Evolutionary conservation across 2,113 vertebrate genomes (phyloP).

Genomic region (Ramphastos sulfuratus): DNA sequence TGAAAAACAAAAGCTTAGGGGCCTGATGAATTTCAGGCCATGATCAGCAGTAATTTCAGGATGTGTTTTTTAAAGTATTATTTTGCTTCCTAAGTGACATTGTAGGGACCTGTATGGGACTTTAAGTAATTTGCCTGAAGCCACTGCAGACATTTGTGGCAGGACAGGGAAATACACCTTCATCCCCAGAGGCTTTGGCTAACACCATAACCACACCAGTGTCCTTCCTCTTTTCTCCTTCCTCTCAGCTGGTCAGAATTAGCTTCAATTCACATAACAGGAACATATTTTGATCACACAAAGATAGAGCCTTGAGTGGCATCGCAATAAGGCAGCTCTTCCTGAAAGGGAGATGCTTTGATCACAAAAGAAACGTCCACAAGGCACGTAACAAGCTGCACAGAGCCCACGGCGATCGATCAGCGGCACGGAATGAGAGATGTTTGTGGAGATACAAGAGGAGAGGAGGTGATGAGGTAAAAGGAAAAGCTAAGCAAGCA

Average conservation of each 20-base stretch:
- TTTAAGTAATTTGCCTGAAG: slow-evolving; percentile 11
- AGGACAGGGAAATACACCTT: slow-evolving; percentile 28
- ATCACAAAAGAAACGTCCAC: neutral
- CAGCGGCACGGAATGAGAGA: neutral
- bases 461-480: neutral
- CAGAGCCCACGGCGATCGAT: neutral
- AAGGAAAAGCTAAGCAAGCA: neutral
- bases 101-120: neutral
- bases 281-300: neutral
- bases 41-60: neutral
- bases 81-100: neutral
- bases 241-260: neutral
- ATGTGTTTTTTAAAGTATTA: neutral
- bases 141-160: slow-evolving; percentile 42
- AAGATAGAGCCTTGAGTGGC: neutral
- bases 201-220: slow-evolving; percentile 54
- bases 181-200: slow-evolving; percentile 65
- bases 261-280: neutral
- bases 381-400: neutral
- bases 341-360: neutral
- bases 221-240: slow-evolving; percentile 68
- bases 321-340: neutral
- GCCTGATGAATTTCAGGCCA: neutral
- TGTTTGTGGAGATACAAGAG: neutral
- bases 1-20: neutral